phyloP scores from a whole-genome alignment of 2,797 vertebrate genomes.

The Masticophis lateralis region DNA sequence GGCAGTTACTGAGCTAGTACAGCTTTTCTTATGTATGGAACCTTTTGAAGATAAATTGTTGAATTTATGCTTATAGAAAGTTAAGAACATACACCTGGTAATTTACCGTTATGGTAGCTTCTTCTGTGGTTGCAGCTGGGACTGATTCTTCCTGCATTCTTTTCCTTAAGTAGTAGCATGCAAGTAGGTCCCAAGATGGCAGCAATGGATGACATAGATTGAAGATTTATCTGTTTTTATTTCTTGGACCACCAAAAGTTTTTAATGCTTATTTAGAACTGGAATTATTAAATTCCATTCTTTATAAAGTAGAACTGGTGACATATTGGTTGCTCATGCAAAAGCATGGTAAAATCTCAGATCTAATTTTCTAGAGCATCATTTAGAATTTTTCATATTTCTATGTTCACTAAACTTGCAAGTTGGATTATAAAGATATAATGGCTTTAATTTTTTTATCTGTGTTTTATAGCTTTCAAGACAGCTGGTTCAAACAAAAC shows the following conservation, averaged over 20 bases:
- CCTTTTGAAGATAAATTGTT: background rate
- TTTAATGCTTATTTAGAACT: background rate
- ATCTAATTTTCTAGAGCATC: conserved; percentile 6
- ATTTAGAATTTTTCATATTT: conserved; percentile 22
- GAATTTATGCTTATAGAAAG: background rate
- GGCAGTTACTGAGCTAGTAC: background rate
- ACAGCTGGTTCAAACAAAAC: conserved; percentile 13
- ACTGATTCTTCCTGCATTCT: background rate
- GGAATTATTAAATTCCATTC: background rate
- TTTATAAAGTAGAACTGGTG: background rate
- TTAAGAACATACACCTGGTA: background rate
- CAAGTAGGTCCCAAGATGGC: background rate
- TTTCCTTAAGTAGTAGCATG: background rate
- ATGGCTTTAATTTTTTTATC: conserved; percentile 1
- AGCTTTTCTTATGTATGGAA: background rate
- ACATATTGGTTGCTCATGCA: background rate
- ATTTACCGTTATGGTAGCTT: background rate
- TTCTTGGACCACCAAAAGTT: background rate
- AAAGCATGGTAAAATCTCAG: background rate
- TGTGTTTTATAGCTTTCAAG: conserved; percentile 11
- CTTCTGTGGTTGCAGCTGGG: background rate
- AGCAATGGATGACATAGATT: background rate
- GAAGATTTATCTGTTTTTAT: background rate
- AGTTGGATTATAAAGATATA: conserved; percentile 13
- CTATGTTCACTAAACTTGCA: conserved; percentile 2